Evolutionary conservation across 2,888 invertebrate genomes (phyloP), one percentile per base, ranked within the genome.

Genomic region (Clostera curtula): DNA sequence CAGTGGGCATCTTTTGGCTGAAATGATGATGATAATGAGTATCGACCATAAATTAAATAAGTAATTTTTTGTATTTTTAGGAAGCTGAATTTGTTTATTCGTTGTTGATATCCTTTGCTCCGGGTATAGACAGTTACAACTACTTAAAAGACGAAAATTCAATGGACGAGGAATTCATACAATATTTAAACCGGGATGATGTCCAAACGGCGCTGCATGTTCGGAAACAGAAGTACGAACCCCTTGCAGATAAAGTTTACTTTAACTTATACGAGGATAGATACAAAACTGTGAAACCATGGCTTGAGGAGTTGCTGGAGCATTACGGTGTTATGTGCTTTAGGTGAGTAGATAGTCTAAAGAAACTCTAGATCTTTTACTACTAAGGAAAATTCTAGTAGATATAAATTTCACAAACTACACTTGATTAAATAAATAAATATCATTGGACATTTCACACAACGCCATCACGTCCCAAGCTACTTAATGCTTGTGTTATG

Each of bases 321-420:
- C 30, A 49, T 8, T 49, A 49, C 17, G 40, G 39, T 16, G 43
- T 49, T 5, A 24, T 50, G 34, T 33, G 40, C 25, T 49, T 43
- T 12, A 37, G 21, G 43, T 40, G 22, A 34, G 31, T 23, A n/a
- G n/a, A n/a, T n/a, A n/a, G n/a, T n/a, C n/a, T n/a, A n/a, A n/a
- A n/a, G n/a, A n/a, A n/a, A n/a, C n/a, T n/a, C n/a, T n/a, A n/a
- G n/a, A n/a, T n/a, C n/a, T n/a, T n/a, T n/a, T n/a, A n/a, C n/a
- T n/a, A n/a, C n/a, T n/a, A n/a, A n/a, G n/a, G n/a, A n/a, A n/a
- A n/a, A n/a, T n/a, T n/a, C n/a, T n/a, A n/a, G n/a, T n/a, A n/a
- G n/a, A n/a, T n/a, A n/a, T n/a, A n/a, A n/a, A n/a, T n/a, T n/a
- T n/a, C n/a, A n/a, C n/a, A n/a, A n/a, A n/a, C n/a, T n/a, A n/a